Base-by-base conservation (phyloP, 1,140 invertebrate genomes). In the Argopecten irradians region DNA sequence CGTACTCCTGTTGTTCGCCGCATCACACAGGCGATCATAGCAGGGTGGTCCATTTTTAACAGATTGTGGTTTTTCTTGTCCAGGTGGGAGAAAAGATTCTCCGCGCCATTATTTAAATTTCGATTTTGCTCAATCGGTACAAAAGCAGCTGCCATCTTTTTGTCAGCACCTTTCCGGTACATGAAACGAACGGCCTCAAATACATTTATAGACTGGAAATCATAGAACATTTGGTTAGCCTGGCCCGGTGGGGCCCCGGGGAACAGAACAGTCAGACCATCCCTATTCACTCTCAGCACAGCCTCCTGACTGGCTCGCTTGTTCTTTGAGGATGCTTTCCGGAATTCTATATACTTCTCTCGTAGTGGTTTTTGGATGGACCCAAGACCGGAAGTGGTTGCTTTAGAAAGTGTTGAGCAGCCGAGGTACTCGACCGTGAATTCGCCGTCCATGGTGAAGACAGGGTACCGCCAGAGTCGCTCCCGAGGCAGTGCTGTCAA, bases 331-430 rank as follows among this genome's bases (percentile, higher is more conserved):
- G 87, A 90, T 22, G 88, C 16, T 43, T 92, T 93, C 34, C 89
- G 87, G 90, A 90, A 93, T 55, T 92, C 90, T 32, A 93, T 86
- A 89, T 94, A 94, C 82, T 91, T 86, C 8, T 94, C 93, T 82
- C 91, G 90, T 11, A 94, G 86, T 2, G 92, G 92, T 39, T 87
- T 89, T 87, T 94, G 93, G 1, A 94, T 90, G 22, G 86, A 89
- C 0, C 90, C 91, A 3, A 94, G 83, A 83, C 90, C 91, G 2
- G 89, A 90, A 33, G 93, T 92, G 28, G 93, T 90, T 14, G 91
- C 90, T 88, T 94, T 93, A 36, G 92, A 90, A 34, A 94, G 86
- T 32, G 90, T 89, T 16, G 87, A 84, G 86, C 90, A 91, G 43
- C 92, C 92, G 3, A 94, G 87, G 88, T 92, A 92, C 34, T 92